phyloP scores from a whole-genome alignment of 2,888 invertebrate genomes.

The Cosmorhoe ocellata region DNA sequence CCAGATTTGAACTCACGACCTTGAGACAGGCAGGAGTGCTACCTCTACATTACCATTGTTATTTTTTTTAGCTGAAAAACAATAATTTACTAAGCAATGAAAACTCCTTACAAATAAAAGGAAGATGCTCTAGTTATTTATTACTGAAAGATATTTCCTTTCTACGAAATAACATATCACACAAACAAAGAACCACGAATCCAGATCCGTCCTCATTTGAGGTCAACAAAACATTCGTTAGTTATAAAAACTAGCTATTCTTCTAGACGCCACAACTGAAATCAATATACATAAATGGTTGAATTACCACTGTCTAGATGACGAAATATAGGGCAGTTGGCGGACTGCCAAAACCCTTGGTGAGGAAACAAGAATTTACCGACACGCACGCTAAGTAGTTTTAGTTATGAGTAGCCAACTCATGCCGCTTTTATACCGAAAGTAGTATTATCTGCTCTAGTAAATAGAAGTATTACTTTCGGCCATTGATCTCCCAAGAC shows the following conservation, averaged over 20 bases:
- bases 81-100: too few relatives aligned
- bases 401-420: conserved; percentile 26
- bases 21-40: too few relatives aligned
- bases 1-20: too few relatives aligned
- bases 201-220: conserved; percentile 6
- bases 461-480: too few relatives aligned
- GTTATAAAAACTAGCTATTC: conserved; percentile 16
- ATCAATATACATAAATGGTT: conserved; percentile 31
- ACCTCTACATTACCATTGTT: too few relatives aligned
- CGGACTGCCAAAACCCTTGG: conserved; percentile 21
- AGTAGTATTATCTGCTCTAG: neutral
- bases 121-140: too few relatives aligned
- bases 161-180: neutral
- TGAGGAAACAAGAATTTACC: conserved; percentile 30
- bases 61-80: too few relatives aligned
- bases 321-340: conserved; percentile 28
- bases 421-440: neutral
- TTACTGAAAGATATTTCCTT: neutral
- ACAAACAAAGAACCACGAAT: neutral
- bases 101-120: too few relatives aligned
- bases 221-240: conserved; percentile 12
- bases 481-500: too few relatives aligned
- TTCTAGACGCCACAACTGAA: conserved; percentile 18
- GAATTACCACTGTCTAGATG: conserved; percentile 26
- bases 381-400: conserved; percentile 30